phyloP scores from a whole-genome alignment of 2,797 vertebrate genomes.

The Coluber constrictor region DNA sequence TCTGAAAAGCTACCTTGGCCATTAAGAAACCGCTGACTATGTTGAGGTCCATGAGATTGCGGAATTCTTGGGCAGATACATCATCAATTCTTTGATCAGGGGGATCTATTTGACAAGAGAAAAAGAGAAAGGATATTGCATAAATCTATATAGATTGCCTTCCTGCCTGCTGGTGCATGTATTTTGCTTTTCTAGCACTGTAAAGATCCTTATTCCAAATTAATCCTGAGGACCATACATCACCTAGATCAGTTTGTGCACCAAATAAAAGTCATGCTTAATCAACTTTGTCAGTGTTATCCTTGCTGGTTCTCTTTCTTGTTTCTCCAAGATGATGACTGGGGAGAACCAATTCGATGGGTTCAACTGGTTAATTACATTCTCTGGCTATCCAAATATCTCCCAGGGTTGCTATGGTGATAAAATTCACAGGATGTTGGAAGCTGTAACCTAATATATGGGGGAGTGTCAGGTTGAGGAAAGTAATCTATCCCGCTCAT shows the following conservation, averaged over 20 bases:
- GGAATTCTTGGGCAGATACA: constrained; percentile 76
- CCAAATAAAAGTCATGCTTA: neutral
- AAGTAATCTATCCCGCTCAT: neutral
- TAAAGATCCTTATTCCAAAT: neutral
- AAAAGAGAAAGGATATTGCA: neutral
- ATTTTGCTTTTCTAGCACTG: neutral
- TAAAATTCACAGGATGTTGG: neutral
- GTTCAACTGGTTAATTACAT: neutral
- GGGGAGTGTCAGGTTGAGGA: neutral
- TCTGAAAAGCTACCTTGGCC: constrained; percentile 73
- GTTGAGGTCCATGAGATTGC: constrained; percentile 79
- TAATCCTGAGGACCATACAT: neutral
- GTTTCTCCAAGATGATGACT: neutral
- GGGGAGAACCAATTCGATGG: neutral
- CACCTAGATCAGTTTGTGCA: neutral
- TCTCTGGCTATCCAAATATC: neutral
- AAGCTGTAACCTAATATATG: neutral
- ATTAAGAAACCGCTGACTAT: constrained; percentile 76
- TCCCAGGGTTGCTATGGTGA: neutral
- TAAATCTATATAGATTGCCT: neutral
- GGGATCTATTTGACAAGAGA: constrained; percentile 70
- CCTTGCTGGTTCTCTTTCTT: neutral
- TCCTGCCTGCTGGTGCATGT: no score
- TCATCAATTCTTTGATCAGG: constrained; percentile 75
- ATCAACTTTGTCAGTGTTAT: neutral